Evolutionary conservation across 2,888 invertebrate species (phyloP), one percentile per base, ranked within the genome.

Genomic region (Brachypalpus laphriformis): DNA sequence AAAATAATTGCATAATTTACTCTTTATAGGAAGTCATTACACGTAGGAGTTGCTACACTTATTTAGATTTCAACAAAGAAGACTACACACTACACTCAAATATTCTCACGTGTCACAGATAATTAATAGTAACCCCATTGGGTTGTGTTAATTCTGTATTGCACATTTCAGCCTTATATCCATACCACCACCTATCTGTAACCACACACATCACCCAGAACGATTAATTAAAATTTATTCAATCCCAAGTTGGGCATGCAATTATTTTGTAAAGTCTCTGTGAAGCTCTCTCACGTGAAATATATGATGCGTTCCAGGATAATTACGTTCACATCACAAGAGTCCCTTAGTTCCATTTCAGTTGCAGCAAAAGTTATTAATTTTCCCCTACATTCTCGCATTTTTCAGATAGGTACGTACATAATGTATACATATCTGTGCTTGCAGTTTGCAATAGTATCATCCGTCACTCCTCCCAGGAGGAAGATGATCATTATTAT

Each of bases 201-300:
- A 47, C 9, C 9, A 4, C 8, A 20, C 18, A 16, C 37, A 57
- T 3, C 8, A 25, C 4, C 11, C 4, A 16, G 54, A 31, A 37
- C 57, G 34, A 71, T 80, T 83, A 83, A 80, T 83, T 83, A 83
- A 80, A 74, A 80, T 68, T 74, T 80, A 80, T 83, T 74, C 63
- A 74, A 83, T 83, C 80, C 78, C 74, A 74, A 74, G 74, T 74
- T 80, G 66, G 22, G 65, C 71, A 72, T 61, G 42, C 68, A 63
- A 70, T 70, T 57, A 68, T 76, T 45, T 47, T 7, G 28, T 61
- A 49, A 63, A 63, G 22, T 28, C n/a, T 37, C 31, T 42, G 11
- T 20, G 8, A 31, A 14, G 16, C 40, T 40, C 28, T 72, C 42
- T 66, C 59, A 80, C 22, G 51, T 59, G 16, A 14, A 68, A 42